These are phyloP conservation scores for Cotesia congregata DNA, from an alignment of 2,888 invertebrate species.

Conservation along the genomic window DNA sequence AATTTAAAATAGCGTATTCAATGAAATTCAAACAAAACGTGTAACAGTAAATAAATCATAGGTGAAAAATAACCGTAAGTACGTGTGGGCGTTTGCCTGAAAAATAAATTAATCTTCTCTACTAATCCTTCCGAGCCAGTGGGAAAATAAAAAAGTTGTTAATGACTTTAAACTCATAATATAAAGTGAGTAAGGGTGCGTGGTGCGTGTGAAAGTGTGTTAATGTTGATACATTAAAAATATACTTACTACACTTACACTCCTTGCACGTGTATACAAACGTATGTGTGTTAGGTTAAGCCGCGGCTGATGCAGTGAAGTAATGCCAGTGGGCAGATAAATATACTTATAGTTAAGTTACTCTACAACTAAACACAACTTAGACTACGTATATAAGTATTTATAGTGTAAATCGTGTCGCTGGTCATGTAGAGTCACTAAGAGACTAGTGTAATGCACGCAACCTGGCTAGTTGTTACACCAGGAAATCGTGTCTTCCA, in stretches of 20 bases:
- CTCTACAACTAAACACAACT: not conserved
- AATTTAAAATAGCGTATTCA: not conserved
- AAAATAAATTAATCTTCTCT: not conserved
- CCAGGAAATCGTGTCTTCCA: slow-evolving; percentile 37
- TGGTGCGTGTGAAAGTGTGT: slow-evolving; percentile 4
- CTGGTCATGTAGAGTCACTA: slow-evolving; percentile 37
- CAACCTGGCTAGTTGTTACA: slow-evolving; percentile 30
- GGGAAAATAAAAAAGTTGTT: not conserved
- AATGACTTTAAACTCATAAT: not conserved
- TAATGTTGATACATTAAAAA: not conserved
- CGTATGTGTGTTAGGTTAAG: slow-evolving; percentile 29
- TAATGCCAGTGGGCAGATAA: slow-evolving; percentile 33
- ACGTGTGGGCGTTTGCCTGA: not conserved
- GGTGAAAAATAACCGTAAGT: not conserved
- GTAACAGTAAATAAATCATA: not conserved
- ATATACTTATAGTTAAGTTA: slow-evolving; percentile 34
- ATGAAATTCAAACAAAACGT: not conserved
- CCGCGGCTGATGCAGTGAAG: slow-evolving; percentile 36
- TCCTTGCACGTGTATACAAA: not conserved
- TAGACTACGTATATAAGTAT: slow-evolving; percentile 12
- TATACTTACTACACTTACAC: not conserved
- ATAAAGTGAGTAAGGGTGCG: slow-evolving; percentile 16
- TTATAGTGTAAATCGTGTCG: slow-evolving; percentile 41
- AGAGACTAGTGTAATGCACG: slow-evolving; percentile 31
- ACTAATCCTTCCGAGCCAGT: not conserved